Percentiles rank a stretch among this genome's conserved stretches.
Conservation (phyloP, 2,888 invertebrate species). For the Drosophila niveifrons region DNA sequence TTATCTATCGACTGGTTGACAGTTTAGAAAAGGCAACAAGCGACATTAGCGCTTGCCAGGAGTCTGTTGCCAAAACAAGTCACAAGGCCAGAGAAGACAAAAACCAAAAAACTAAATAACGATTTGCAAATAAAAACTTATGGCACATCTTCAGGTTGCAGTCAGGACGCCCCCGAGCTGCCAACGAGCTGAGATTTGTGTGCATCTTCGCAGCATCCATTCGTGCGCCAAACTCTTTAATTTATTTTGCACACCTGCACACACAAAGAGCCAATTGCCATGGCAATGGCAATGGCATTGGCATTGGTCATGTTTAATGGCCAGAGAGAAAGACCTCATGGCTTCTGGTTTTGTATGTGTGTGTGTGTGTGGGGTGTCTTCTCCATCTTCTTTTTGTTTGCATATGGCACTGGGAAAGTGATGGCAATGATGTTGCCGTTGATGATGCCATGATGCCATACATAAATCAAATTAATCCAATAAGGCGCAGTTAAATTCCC, state of each 20-base stretch:
- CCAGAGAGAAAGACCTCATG: slow-evolving; percentile 33
- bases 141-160: slow-evolving; percentile 36
- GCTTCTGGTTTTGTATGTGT: slow-evolving; percentile 72
- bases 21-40: slow-evolving; percentile 73
- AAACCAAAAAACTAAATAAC: slow-evolving; percentile 20
- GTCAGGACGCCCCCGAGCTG: slow-evolving; percentile 41
- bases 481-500: slow-evolving; percentile 53
- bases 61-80: slow-evolving; percentile 43
- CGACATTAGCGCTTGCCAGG: slow-evolving; percentile 37
- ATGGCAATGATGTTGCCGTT: slow-evolving; percentile 6
- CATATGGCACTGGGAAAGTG: slow-evolving; percentile 69
- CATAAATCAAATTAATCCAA: slow-evolving; percentile 78
- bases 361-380: slow-evolving; percentile 9
- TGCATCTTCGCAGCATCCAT: slow-evolving; percentile 29
- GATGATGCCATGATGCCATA: slow-evolving; percentile 25
- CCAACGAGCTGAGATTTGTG: slow-evolving; percentile 56
- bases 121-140: slow-evolving; percentile 32
- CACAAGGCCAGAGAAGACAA: slow-evolving; percentile 43
- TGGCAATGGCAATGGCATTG: slow-evolving; percentile 15
- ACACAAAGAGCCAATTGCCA: slow-evolving; percentile 24
- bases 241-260: slow-evolving; percentile 82
- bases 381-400: slow-evolving; percentile 40
- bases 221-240: slow-evolving; percentile 65
- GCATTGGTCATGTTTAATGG: slow-evolving; percentile 36
- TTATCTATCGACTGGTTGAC: slow-evolving; percentile 69